Evolutionary conservation across 2,888 invertebrate species (phyloP).

Genomic region (Hyposoter didymator): DNA sequence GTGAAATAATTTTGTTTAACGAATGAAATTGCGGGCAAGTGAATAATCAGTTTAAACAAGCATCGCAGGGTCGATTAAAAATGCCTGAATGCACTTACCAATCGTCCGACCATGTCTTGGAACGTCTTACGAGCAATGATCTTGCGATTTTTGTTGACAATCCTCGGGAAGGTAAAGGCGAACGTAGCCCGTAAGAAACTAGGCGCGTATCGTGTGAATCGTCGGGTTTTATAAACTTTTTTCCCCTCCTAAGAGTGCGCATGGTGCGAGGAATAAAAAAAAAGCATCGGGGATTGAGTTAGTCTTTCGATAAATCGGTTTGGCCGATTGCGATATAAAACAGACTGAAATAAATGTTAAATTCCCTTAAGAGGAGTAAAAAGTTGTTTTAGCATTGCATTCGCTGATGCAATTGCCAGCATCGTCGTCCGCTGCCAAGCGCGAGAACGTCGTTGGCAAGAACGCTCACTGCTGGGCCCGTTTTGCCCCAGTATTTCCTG

Average conservation of each 20-base stretch:
- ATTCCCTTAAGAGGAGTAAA: slow-evolving; percentile 82
- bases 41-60: neutral
- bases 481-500: slow-evolving; percentile 81
- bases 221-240: slow-evolving; percentile 82
- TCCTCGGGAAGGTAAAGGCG: slow-evolving; percentile 48
- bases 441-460: neutral
- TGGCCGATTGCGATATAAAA: slow-evolving; percentile 65
- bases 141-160: neutral
- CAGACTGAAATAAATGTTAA: slow-evolving; percentile 71
- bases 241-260: slow-evolving; percentile 26
- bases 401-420: slow-evolving; percentile 76
- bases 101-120: slow-evolving; percentile 72
- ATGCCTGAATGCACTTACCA: slow-evolving; percentile 71
- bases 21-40: neutral
- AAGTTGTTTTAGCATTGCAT: slow-evolving; percentile 74
- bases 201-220: slow-evolving; percentile 73
- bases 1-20: neutral
- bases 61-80: neutral
- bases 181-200: slow-evolving; percentile 75
- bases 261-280: neutral
- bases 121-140: slow-evolving; percentile 16
- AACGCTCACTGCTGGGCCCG: neutral
- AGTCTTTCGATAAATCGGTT: slow-evolving; percentile 17
- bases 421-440: neutral
- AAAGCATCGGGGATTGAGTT: neutral